These are phyloP conservation scores for Nycticebus coucang DNA, from an alignment of 2,113 vertebrate species.

Conservation along the genomic window DNA sequence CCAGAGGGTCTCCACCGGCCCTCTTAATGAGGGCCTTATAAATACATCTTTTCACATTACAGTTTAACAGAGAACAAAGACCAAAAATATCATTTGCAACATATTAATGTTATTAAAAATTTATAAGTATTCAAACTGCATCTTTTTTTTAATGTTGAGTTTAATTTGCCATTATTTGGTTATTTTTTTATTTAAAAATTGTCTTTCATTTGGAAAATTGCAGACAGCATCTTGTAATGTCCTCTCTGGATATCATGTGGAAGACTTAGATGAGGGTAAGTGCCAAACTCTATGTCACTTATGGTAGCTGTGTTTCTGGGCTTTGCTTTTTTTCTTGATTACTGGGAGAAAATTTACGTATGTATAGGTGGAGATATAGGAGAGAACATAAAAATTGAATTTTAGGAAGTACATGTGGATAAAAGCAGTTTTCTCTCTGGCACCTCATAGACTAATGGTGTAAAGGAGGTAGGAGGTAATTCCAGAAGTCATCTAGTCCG, in stretches of 20 bases:
- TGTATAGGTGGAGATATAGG: neutral
- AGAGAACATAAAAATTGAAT: neutral
- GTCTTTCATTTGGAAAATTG: conserved; percentile 77
- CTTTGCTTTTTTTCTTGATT: conserved; percentile 40
- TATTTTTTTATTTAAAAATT: conserved; percentile 56
- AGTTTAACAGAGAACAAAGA: conserved; percentile 8
- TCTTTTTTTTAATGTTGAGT: conserved; percentile 28
- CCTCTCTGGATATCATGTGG: conserved; percentile 84
- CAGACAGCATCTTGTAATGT: conserved; percentile 86
- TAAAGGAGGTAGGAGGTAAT: neutral
- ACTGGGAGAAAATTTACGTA: neutral
- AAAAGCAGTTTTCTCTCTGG: neutral
- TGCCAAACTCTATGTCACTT: conserved; percentile 10
- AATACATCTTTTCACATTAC: neutral
- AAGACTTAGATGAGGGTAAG: conserved; percentile 88
- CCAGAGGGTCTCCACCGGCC: neutral
- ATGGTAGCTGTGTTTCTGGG: neutral
- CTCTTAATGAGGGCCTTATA: neutral
- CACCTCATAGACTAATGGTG: neutral
- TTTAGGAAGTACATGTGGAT: neutral
- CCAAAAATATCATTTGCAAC: neutral
- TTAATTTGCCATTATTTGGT: conserved; percentile 3
- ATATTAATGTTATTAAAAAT: neutral
- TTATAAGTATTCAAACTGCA: neutral
- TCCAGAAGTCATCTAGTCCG: neutral